Percentiles rank a stretch among this genome's conserved stretches.
Conservation (phyloP, 30 jellyfish, hydroid and myxozoan genomes). For the Mastigias papua region DNA sequence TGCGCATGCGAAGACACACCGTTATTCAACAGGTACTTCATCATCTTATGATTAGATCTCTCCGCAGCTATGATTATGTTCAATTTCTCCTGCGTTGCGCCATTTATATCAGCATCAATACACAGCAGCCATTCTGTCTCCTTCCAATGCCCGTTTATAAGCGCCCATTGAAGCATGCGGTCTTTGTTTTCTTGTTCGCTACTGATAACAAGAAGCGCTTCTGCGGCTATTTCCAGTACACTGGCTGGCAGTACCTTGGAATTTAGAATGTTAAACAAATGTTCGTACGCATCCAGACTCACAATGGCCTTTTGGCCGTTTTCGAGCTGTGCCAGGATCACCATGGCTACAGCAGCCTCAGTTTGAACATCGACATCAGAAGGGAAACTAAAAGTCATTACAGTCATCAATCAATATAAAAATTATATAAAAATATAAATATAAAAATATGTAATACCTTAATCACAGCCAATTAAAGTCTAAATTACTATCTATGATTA, state of each 20-base stretch:
- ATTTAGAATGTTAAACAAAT: constrained; percentile 66
- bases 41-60: constrained; percentile 46
- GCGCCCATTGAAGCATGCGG: constrained; percentile 83
- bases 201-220: constrained; percentile 61
- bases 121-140: constrained; percentile 76
- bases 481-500: too few species aligned
- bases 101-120: constrained; percentile 86
- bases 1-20: constrained; percentile 69
- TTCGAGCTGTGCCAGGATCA: constrained; percentile 78
- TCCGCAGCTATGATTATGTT: constrained; percentile 76
- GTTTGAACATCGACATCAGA: constrained; percentile 66
- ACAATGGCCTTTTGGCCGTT: constrained; percentile 55
- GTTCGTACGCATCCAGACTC: constrained; percentile 63
- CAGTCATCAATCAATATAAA: neutral
- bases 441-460: too few species aligned
- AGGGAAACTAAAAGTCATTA: constrained; percentile 64
- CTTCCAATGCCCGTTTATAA: constrained; percentile 43
- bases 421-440: too few species aligned
- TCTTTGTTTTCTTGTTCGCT: constrained; percentile 61
- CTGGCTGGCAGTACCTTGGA: constrained; percentile 30
- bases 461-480: too few species aligned
- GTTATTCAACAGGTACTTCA: constrained; percentile 56
- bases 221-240: constrained; percentile 63
- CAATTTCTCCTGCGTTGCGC: constrained; percentile 57
- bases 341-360: constrained; percentile 84